Base-by-base conservation (phyloP, 35 echinoderm and acorn worm genomes). In the Nesometra sesokonis region DNA sequence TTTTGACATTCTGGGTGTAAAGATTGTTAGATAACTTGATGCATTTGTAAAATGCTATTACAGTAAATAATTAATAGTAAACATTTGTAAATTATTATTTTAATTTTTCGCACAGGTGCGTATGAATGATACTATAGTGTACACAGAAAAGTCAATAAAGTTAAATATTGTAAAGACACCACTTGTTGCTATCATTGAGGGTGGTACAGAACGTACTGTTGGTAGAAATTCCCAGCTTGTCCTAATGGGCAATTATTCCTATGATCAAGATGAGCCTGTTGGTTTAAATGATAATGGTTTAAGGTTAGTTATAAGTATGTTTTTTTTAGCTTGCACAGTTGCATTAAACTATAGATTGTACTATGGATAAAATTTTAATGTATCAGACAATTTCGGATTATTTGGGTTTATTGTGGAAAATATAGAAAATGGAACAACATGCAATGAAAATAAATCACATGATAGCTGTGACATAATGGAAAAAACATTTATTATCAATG, bases 111-210 rank as follows among this genome's bases (percentile, higher is more conserved):
- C 77, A 9, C 37, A 97, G 95, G 95, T 90, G 21, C 77, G 57
- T 32, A 97, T 97, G 92, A 97, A 97, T 82, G 88, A 85, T 30
- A 97, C 95, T 17, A 94, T 97, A 29, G 92, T 94, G 11, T 92
- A 91, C 47, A 81, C 87, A 4, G 34, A 77, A 33, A 82, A 35
- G 47, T 82, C 84, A 19, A 33, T 88, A 23, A 77, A 29, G 15
- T 31, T 97, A 9, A 34, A 79, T 13, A 87, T 97, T 29, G 76
- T 77, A 5, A 57, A 88, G 30, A 91, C 84, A 78, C 78, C 78
- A 5, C 85, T 97, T 30, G 82, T 97, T 17, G 83, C 84, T 37
- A 47, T 93, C 82, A 93, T 97, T 37, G 91, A 93, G 52, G 94
- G 94, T 23, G 94, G 94, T 37, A 97, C 94, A 47, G 81, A 46